phyloP scores from a whole-genome alignment of 2,113 vertebrate species.

The Perca schrenkii region DNA sequence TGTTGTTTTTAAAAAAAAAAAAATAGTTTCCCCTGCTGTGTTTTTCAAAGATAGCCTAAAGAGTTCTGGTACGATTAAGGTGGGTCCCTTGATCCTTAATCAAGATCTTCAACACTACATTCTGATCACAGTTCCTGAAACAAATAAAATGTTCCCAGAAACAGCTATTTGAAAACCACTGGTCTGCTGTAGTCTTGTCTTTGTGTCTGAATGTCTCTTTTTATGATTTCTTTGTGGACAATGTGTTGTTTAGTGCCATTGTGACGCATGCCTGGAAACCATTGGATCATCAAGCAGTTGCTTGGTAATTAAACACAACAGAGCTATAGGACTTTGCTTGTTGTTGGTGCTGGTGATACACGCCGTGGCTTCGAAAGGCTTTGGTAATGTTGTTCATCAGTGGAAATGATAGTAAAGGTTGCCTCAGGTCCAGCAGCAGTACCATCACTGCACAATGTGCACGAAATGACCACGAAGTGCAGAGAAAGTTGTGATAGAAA shows the following conservation, averaged over 20 bases:
- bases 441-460: neutral
- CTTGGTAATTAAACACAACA: neutral
- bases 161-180: conserved; percentile 15
- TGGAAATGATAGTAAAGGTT: neutral
- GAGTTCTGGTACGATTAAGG: neutral
- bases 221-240: conserved; percentile 5
- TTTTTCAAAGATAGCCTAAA: conserved; percentile 12
- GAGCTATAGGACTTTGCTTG: no score
- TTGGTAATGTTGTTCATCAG: neutral
- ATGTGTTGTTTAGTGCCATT: neutral
- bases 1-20: no score
- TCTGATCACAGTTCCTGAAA: neutral
- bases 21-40: neutral
- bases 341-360: neutral
- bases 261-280: neutral
- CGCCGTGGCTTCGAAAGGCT: neutral
- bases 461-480: no score
- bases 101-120: neutral
- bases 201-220: neutral
- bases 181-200: conserved; percentile 7
- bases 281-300: neutral
- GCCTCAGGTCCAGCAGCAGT: neutral
- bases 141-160: neutral
- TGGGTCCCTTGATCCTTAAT: neutral
- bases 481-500: no score